Conservation (phyloP, 2,113 vertebrate species). For the Gymnarchus niloticus region DNA sequence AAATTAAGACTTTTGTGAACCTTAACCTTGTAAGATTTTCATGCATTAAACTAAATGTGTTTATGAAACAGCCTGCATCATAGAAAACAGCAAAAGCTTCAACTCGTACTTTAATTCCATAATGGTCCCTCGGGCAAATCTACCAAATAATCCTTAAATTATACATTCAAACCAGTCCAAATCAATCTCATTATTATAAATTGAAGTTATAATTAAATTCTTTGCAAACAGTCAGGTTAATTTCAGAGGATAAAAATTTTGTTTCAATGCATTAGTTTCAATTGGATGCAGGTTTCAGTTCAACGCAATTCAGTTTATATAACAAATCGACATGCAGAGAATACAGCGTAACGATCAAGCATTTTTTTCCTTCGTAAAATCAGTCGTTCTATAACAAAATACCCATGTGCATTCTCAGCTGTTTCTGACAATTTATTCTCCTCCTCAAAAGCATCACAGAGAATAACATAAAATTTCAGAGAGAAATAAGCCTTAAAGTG, state of each 20-base stretch:
- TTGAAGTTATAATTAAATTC: conserved; percentile 13
- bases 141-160: conserved; percentile 21
- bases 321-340: not conserved
- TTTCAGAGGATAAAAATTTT: conserved; percentile 15
- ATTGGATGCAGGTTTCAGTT: not conserved
- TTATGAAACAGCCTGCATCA: conserved; percentile 6
- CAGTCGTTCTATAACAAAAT: not conserved
- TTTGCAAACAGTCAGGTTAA: conserved; percentile 15
- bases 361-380: not conserved
- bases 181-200: conserved; percentile 22
- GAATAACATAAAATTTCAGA: conserved; percentile 2
- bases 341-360: not conserved
- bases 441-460: not conserved
- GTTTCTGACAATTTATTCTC: not conserved
- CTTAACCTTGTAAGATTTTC: not conserved
- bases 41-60: not conserved
- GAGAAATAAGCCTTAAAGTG: conserved; percentile 2
- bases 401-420: not conserved
- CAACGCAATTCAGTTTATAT: not conserved
- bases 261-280: conserved; percentile 7
- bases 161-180: conserved; percentile 14
- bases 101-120: conserved; percentile 15
- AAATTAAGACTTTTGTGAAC: not conserved
- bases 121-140: conserved; percentile 14
- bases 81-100: not conserved